Percentiles rank a stretch among this genome's conserved stretches.
Conservation (phyloP, 2,888 invertebrate genomes). For the Pammene aurita region DNA sequence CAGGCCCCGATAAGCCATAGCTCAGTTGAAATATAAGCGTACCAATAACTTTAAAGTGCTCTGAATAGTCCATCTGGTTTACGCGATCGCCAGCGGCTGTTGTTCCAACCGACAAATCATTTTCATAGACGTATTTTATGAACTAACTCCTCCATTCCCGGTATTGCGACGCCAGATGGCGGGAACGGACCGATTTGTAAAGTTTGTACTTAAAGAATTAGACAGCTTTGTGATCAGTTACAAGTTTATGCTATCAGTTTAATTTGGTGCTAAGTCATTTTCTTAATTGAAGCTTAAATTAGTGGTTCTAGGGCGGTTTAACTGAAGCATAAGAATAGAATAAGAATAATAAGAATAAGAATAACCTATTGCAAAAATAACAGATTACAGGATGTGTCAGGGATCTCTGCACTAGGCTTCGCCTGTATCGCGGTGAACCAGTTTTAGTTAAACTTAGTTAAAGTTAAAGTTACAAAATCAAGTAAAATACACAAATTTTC, state of each 20-base stretch:
- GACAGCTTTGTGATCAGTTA: neutral
- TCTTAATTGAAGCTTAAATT: neutral
- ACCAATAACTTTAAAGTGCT: conserved; percentile 39
- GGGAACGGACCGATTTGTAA: conserved; percentile 27
- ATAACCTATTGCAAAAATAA: no score
- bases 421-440: no score
- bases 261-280: neutral
- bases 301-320: no score
- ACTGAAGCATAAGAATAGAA: no score
- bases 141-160: conserved; percentile 34
- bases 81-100: conserved; percentile 25
- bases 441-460: no score
- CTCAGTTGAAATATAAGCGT: conserved; percentile 29
- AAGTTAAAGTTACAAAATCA: no score
- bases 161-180: conserved; percentile 37
- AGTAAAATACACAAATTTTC: no score
- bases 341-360: no score
- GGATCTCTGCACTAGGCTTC: no score
- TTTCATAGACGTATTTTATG: conserved; percentile 42
- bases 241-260: neutral
- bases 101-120: conserved; percentile 38
- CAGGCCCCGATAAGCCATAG: neutral
- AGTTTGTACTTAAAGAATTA: conserved; percentile 20
- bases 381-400: no score
- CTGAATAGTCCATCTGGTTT: conserved; percentile 34